phyloP scores from a whole-genome alignment of 2,113 vertebrate genomes.

The Tragelaphus imberbis region DNA sequence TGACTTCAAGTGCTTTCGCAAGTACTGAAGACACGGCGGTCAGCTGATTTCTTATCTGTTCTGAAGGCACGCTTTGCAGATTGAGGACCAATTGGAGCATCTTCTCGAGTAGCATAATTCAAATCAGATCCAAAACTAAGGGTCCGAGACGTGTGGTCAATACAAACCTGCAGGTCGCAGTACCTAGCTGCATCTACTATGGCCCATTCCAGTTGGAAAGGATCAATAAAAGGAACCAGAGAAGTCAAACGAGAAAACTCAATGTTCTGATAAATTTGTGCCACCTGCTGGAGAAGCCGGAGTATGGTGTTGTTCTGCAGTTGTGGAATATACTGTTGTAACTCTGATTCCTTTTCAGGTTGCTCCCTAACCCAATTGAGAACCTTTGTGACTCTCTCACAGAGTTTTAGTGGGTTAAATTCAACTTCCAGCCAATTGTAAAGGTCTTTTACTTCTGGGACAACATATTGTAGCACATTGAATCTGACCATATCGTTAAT shows the following conservation, averaged over 20 bases:
- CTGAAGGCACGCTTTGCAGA: conserved; percentile 98
- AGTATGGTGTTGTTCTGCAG: conserved; percentile 97
- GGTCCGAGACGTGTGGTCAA: conserved; percentile 92
- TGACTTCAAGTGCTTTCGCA: conserved; percentile 94
- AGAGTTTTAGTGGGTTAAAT: conserved; percentile 95
- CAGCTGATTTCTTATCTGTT: conserved; percentile 96
- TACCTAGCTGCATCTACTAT: conserved; percentile 98
- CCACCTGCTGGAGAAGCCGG: conserved; percentile 96
- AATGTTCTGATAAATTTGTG: conserved; percentile 99
- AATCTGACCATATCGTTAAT: conserved; percentile 99
- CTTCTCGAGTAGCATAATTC: conserved; percentile 97
- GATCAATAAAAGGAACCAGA: conserved; percentile 96
- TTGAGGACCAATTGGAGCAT: conserved; percentile 95
- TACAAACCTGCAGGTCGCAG: conserved; percentile 96
- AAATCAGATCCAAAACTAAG: conserved; percentile 97
- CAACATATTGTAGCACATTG: conserved; percentile 93
- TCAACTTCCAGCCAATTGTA: conserved; percentile 99
- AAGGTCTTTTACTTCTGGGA: conserved; percentile 95
- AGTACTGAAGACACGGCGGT: conserved; percentile 97
- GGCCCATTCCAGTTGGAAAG: conserved; percentile 95
- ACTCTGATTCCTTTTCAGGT: conserved; percentile 93
- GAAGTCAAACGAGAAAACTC: conserved; percentile 95
- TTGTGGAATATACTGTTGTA: conserved; percentile 95
- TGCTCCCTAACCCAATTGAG: conserved; percentile 97
- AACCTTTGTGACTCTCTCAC: conserved; percentile 95